Percentiles rank a stretch among this genome's conserved stretches.
These are phyloP conservation scores for Diadromus collaris DNA, from an alignment of 2,888 invertebrate species.

Conservation along the genomic window DNA sequence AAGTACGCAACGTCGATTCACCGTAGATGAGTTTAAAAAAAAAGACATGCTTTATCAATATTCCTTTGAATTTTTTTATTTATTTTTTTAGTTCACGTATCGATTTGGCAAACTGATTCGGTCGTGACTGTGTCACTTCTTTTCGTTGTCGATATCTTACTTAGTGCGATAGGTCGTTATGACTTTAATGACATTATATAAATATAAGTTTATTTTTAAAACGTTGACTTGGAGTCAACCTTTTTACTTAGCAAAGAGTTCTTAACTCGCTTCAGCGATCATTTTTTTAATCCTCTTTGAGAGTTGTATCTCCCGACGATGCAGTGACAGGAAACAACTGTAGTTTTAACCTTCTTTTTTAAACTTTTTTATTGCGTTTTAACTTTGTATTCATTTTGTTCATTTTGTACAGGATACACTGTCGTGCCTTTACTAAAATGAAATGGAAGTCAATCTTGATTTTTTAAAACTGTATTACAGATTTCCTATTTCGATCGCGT, in stretches of 20 bases:
- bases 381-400: neutral
- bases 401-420: neutral
- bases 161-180: neutral
- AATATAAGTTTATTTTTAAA: neutral
- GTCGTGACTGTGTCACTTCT: neutral
- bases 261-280: neutral
- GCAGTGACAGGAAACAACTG: neutral
- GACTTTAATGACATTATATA: neutral
- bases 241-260: neutral
- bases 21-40: too few species aligned
- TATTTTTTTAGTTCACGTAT: neutral
- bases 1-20: constrained; percentile 17
- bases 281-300: constrained; percentile 1
- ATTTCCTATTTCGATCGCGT: neutral
- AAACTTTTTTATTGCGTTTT: neutral
- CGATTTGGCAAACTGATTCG: neutral
- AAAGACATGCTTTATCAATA: neutral
- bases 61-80: neutral
- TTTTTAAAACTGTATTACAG: neutral
- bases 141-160: neutral
- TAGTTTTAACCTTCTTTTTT: constrained; percentile 12
- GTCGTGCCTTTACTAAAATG: neutral
- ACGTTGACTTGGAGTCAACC: neutral
- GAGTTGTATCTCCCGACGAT: neutral
- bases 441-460: neutral